Evolutionary conservation across 1,140 invertebrate species (phyloP), one percentile per base, ranked within the genome.

Genomic region (Meloidogyne chitwoodi): DNA sequence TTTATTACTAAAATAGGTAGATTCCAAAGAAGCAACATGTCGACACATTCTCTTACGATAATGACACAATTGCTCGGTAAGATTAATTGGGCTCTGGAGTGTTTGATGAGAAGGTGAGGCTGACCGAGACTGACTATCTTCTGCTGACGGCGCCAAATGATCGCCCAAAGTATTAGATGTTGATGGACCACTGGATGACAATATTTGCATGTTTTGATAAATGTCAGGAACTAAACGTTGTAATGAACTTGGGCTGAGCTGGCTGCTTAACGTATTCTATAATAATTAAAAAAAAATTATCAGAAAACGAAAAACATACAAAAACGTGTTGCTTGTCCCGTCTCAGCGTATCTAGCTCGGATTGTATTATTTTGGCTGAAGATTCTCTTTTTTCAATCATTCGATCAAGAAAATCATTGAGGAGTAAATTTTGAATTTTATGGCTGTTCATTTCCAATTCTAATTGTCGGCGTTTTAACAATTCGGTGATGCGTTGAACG

Each of bases 341-440:
- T 79, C 75, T 84, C 34, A 81, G 75, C 29, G 78, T 76, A 76
- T 88, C 88, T 48, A 87, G 81, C 74, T 88, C 71, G 16, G 56
- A 24, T 31, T 77, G 62, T 27, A 77, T 68, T 62, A 41, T 31
- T 72, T 70, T 65, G 11, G 48, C 26, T 11, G 56, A 29, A 91
- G 61, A 91, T 89, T 71, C 92, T 85, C 63, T 71, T 34, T 80
- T 76, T 16, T 73, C 77, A 31, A 83, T 84, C 83, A 95, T 88
- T 87, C 93, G 91, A 69, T 91, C 90, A 4, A 96, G 88, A 87
- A 96, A 96, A 84, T 94, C 93, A 86, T 93, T 91, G 8, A 95
- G 87, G 16, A 96, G 87, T 77, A 92, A 90, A 83, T 92, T 92
- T 75, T 90, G 87, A 66, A 85, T 83, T 69, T 87, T 90, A 83